Evolutionary conservation across 1,140 invertebrate genomes (phyloP).

Genomic region (Phenacoccus solenopsis): DNA sequence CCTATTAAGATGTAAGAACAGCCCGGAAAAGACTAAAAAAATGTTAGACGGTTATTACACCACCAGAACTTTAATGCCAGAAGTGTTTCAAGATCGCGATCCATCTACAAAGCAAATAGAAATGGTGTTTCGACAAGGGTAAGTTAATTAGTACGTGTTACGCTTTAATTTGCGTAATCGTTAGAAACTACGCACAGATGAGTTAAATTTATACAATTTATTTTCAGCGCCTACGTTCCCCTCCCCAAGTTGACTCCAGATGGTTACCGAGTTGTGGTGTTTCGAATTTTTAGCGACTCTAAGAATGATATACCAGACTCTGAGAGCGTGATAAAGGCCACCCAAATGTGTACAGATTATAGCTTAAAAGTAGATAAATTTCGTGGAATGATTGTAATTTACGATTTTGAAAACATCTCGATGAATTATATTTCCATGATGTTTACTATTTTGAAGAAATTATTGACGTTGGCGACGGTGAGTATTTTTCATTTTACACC

Average conservation of each 20-base stretch:
- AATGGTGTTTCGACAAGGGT: neutral
- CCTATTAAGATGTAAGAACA: slow-evolving; percentile 51
- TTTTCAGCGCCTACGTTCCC: slow-evolving; percentile 29
- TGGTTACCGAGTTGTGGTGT: slow-evolving; percentile 32
- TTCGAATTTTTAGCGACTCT: slow-evolving; percentile 25
- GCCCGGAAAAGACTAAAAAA: slow-evolving; percentile 34
- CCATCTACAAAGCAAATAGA: slow-evolving; percentile 14
- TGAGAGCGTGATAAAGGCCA: slow-evolving; percentile 11
- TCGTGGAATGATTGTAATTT: slow-evolving; percentile 18
- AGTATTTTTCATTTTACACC: slow-evolving; percentile 14
- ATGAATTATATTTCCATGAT: slow-evolving; percentile 14
- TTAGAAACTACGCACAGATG: too few relatives aligned
- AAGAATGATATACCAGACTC: neutral
- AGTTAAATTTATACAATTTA: neutral
- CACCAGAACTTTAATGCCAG: slow-evolving; percentile 30
- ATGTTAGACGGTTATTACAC: slow-evolving; percentile 32
- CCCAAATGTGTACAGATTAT: slow-evolving; percentile 18
- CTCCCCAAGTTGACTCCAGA: slow-evolving; percentile 32
- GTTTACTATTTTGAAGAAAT: slow-evolving; percentile 20
- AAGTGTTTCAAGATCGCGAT: slow-evolving; percentile 32
- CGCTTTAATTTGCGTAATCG: too few relatives aligned
- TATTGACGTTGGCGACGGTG: slow-evolving; percentile 17
- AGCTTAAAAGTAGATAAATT: slow-evolving; percentile 20
- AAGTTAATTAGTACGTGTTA: neutral
- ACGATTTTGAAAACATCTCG: slow-evolving; percentile 8